A percentile compares a stretch with the other conserved stretches of the same genome.
phyloP scores from a whole-genome alignment of 2,797 vertebrate genomes.

The Acropternis orthonyx region DNA sequence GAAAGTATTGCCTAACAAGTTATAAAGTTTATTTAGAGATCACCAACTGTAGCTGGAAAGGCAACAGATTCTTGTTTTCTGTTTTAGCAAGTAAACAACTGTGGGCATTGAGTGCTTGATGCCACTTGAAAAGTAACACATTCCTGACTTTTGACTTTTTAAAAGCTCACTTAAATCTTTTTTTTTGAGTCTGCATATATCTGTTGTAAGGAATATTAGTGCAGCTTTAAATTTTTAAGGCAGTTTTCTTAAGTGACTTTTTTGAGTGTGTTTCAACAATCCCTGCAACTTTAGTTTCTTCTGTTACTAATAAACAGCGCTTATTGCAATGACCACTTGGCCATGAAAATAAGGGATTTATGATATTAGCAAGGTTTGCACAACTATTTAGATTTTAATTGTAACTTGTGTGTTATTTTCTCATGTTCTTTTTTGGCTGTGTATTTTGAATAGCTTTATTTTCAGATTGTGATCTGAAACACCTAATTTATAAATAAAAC shows the following conservation, averaged over 20 bases:
- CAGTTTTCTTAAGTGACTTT: neutral
- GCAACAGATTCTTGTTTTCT: neutral
- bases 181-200: neutral
- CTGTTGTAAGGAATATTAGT: neutral
- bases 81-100: neutral
- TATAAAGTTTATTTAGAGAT: neutral
- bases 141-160: neutral
- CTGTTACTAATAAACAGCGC: neutral
- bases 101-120: neutral
- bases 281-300: neutral
- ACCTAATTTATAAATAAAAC: neutral
- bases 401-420: neutral
- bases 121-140: neutral
- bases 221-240: neutral
- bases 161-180: neutral
- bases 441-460: neutral
- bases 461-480: conserved; percentile 8
- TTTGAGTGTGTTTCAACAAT: neutral
- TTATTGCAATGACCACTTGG: neutral
- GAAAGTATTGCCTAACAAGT: neutral
- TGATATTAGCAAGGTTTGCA: neutral
- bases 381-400: neutral
- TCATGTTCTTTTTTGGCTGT: neutral
- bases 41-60: neutral
- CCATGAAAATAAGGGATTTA: neutral